Conservation (phyloP, 1,140 invertebrate genomes). For the Homarus americanus region DNA sequence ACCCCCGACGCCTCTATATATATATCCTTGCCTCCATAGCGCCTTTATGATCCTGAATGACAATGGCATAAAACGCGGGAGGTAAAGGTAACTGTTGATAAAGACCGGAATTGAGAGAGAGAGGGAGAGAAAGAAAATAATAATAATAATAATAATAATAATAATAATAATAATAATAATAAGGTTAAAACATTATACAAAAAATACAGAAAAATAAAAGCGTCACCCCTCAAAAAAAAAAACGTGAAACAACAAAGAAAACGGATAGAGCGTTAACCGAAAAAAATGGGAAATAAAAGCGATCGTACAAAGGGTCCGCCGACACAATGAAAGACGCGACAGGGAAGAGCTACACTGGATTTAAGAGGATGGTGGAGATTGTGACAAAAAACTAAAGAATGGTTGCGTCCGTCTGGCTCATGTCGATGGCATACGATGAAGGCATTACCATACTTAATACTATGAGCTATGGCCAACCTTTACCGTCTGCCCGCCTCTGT, state of each 20-base stretch:
- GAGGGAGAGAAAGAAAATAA: not conserved
- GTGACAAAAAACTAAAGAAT: slow-evolving; percentile 7
- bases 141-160: not conserved
- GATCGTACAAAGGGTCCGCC: slow-evolving; percentile 20
- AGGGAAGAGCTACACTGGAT: slow-evolving; percentile 27
- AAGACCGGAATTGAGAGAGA: not conserved
- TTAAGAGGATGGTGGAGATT: slow-evolving; percentile 22
- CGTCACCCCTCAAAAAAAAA: too few relatives aligned
- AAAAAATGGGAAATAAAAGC: slow-evolving; percentile 35
- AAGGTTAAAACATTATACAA: slow-evolving; percentile 39
- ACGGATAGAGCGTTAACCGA: too few relatives aligned
- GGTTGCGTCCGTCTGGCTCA: not conserved
- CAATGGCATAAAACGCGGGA: slow-evolving; percentile 24
- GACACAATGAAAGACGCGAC: slow-evolving; percentile 39
- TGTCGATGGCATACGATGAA: not conserved
- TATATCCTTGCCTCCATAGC: too few relatives aligned
- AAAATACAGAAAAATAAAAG: slow-evolving; percentile 32
- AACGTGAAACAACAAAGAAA: too few relatives aligned
- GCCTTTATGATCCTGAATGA: slow-evolving; percentile 15
- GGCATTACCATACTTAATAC: slow-evolving; percentile 40
- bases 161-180: not conserved
- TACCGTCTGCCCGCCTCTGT: too few relatives aligned
- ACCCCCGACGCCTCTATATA: slow-evolving; percentile 1
- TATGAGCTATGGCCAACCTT: slow-evolving; percentile 36
- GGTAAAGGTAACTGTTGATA: slow-evolving; percentile 5